These are phyloP conservation scores for Echinarachnius parma DNA, from an alignment of 53 echinoderm and acorn worm species.

Conservation along the genomic window DNA sequence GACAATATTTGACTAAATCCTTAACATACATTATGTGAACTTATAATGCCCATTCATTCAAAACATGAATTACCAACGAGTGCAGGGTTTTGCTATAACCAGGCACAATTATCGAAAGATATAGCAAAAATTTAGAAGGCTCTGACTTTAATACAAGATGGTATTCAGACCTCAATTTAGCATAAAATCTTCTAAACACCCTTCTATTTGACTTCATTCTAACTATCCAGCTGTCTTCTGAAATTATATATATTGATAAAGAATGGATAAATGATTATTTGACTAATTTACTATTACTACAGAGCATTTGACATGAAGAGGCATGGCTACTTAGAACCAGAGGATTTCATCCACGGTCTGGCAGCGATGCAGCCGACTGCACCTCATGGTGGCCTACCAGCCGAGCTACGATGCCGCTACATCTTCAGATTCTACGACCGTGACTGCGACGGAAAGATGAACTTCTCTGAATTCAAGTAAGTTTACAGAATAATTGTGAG, in stretches of 20 bases:
- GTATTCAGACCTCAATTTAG: too few species aligned
- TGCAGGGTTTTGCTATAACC: too few species aligned
- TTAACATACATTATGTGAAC: too few species aligned
- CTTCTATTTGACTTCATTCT: too few species aligned
- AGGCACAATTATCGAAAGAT: too few species aligned
- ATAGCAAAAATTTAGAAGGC: too few species aligned
- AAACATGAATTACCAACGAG: too few species aligned
- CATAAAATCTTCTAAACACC: too few species aligned
- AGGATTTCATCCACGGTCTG: constrained; percentile 70
- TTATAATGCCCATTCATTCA: too few species aligned
- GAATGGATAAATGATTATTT: not conserved
- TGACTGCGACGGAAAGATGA: constrained; percentile 61
- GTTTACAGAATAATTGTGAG: too few species aligned
- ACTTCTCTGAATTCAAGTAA: constrained; percentile 71
- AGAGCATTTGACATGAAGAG: constrained; percentile 68
- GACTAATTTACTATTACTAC: not conserved
- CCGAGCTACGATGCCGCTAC: constrained; percentile 68
- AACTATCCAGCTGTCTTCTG: not conserved
- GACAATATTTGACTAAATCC: too few species aligned
- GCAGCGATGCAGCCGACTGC: constrained; percentile 81
- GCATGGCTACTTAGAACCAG: constrained; percentile 47
- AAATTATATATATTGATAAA: not conserved
- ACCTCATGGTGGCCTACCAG: constrained; percentile 71
- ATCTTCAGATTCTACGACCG: constrained; percentile 75
- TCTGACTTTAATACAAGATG: too few species aligned